Conservation (phyloP, 2,113 vertebrate species). For the Clarias magur region DNA sequence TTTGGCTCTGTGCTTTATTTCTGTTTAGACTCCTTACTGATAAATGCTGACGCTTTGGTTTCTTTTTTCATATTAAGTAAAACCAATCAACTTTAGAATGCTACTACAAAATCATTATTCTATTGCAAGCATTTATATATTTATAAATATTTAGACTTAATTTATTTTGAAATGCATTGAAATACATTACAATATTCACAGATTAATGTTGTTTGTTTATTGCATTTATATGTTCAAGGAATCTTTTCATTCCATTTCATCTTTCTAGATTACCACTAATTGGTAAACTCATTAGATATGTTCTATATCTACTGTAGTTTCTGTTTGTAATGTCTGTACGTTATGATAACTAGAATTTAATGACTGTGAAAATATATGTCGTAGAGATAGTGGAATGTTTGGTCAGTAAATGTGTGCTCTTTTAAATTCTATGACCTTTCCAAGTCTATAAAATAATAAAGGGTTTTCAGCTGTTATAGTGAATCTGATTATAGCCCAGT, state of each 20-base stretch:
- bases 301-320: neutral
- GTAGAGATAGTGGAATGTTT: neutral
- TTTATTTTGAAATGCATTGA: neutral
- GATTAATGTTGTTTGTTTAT: neutral
- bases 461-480: neutral
- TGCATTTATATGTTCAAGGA: neutral
- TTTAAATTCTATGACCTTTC: neutral
- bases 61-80: conserved; percentile 51
- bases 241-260: neutral
- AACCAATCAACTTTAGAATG: conserved; percentile 57
- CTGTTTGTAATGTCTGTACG: neutral
- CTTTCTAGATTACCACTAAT: neutral
- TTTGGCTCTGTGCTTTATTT: neutral
- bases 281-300: neutral
- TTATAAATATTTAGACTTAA: neutral
- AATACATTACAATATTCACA: neutral
- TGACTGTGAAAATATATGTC: neutral
- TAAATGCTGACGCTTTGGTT: conserved; percentile 41
- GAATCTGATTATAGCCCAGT: neutral
- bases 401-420: neutral
- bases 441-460: neutral
- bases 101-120: conserved; percentile 51
- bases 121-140: neutral
- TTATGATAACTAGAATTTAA: neutral
- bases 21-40: conserved; percentile 33